Percentiles rank a stretch among this genome's conserved stretches.
Conservation (phyloP, 2,888 invertebrate species). For the Sphaerophoria taeniata region DNA sequence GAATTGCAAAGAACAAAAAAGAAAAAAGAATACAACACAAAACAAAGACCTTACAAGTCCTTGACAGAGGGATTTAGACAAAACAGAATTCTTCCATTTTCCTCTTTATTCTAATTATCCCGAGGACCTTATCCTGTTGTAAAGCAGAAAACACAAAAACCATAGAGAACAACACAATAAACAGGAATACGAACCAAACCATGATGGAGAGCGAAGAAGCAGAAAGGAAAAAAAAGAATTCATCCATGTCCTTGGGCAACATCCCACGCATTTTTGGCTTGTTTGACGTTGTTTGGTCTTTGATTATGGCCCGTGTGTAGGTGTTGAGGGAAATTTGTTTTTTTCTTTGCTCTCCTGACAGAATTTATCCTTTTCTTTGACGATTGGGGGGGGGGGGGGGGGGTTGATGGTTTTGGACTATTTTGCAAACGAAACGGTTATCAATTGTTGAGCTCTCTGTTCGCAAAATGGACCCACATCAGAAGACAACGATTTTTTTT, state of each 20-base stretch:
- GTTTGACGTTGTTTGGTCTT: slow-evolving; percentile 53
- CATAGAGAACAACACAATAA: slow-evolving; percentile 9
- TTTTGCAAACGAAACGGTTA: slow-evolving; percentile 47
- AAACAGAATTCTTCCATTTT: slow-evolving; percentile 37
- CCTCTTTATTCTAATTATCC: slow-evolving; percentile 52
- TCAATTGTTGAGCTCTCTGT: slow-evolving; percentile 56
- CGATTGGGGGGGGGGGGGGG: too few species aligned
- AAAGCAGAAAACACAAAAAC: slow-evolving; percentile 7
- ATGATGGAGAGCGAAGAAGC: slow-evolving; percentile 4
- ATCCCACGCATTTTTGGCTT: slow-evolving; percentile 74
- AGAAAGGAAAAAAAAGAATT: slow-evolving; percentile 28
- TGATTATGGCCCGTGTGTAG: slow-evolving; percentile 35
- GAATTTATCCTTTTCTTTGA: slow-evolving; percentile 32
- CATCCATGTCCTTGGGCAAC: slow-evolving; percentile 76
- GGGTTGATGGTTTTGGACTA: neutral
- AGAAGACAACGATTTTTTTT: neutral
- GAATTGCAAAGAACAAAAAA: neutral
- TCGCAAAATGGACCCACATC: slow-evolving; percentile 44
- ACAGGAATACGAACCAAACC: slow-evolving; percentile 6
- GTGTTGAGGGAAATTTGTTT: slow-evolving; percentile 12
- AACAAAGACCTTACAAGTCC: slow-evolving; percentile 35
- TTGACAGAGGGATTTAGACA: slow-evolving; percentile 45
- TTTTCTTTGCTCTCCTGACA: slow-evolving; percentile 5
- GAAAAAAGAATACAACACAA: slow-evolving; percentile 22
- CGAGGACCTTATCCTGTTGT: slow-evolving; percentile 46